Percentiles rank a stretch among this genome's conserved stretches.
These are phyloP conservation scores for Odobenus rosmarus DNA, from an alignment of 2,113 vertebrate species.

Conservation along the genomic window DNA sequence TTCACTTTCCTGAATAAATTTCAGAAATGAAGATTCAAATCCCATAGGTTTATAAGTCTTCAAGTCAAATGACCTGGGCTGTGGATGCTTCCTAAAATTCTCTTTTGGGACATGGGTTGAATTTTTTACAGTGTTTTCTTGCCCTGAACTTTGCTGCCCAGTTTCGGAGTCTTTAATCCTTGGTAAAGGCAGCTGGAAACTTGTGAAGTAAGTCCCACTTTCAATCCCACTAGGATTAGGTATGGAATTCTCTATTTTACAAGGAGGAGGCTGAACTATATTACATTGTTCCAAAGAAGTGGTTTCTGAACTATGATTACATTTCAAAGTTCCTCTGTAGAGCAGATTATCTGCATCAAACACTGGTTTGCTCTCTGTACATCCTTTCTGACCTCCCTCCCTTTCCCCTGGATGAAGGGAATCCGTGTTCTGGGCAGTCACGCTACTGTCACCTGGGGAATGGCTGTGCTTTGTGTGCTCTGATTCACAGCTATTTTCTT, in stretches of 20 bases:
- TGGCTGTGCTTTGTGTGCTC: conserved; percentile 63
- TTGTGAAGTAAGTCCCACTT: conserved; percentile 81
- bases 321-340: conserved; percentile 85
- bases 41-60: conserved; percentile 95
- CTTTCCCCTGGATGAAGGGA: conserved; percentile 47
- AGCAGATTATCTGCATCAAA: conserved; percentile 81
- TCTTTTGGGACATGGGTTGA: conserved; percentile 86
- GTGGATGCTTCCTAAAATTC: conserved; percentile 81
- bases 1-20: conserved; percentile 96
- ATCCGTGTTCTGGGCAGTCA: conserved; percentile 57
- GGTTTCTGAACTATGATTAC: conserved; percentile 82
- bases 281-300: conserved; percentile 80
- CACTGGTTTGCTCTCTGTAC: conserved; percentile 69
- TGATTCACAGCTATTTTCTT: conserved; percentile 63
- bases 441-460: conserved; percentile 51
- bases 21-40: conserved; percentile 97
- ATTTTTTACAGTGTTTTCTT: conserved; percentile 81
- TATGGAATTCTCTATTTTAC: conserved; percentile 80
- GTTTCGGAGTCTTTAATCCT: conserved; percentile 90
- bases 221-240: conserved; percentile 84
- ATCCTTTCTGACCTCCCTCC: conserved; percentile 71
- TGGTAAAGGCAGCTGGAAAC: conserved; percentile 89
- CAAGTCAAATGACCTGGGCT: conserved; percentile 90
- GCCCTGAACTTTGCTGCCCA: conserved; percentile 74
- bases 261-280: conserved; percentile 65